A percentile compares a stretch with the other conserved stretches of the same genome.
phyloP scores from a whole-genome alignment of 1,140 invertebrate species.

The Harpegnathos saltator region DNA sequence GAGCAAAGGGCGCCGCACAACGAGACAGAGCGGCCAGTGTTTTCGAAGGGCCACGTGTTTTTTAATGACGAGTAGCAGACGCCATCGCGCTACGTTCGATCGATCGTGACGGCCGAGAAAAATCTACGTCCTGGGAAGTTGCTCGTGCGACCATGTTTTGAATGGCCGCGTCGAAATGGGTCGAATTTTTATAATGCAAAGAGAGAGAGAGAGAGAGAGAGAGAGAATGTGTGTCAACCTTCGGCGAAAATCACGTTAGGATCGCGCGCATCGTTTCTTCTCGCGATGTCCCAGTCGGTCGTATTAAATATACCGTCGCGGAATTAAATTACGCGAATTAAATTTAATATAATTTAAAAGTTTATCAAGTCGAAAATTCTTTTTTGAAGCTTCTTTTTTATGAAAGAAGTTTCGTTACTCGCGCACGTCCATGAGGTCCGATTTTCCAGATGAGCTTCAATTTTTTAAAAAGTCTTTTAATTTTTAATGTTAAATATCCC shows the following conservation, averaged over 20 bases:
- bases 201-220: no score
- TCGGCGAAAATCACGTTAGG: background rate
- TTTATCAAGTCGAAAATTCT: constrained; percentile 22
- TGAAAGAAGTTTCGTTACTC: constrained; percentile 5
- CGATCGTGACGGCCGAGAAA: constrained; percentile 56
- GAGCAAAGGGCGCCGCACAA: constrained; percentile 64
- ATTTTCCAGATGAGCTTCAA: background rate
- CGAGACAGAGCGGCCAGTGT: constrained; percentile 78
- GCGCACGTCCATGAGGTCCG: background rate
- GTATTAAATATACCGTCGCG: constrained; percentile 9
- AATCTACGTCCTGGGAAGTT: constrained; percentile 41
- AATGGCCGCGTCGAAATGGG: background rate
- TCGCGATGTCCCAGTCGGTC: background rate
- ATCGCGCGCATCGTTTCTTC: no score
- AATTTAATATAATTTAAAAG: background rate
- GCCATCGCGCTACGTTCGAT: constrained; percentile 61
- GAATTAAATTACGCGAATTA: constrained; percentile 40
- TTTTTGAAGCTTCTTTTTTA: no score
- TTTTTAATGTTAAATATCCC: constrained; percentile 33
- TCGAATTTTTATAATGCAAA: constrained; percentile 26
- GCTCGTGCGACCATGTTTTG: constrained; percentile 21
- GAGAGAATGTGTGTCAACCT: no score
- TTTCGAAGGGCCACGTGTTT: constrained; percentile 77
- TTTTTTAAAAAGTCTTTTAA: background rate
- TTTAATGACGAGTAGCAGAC: constrained; percentile 79